These are phyloP conservation scores for Drosophila longiperda DNA, from an alignment of 2,888 invertebrate genomes.

Conservation along the genomic window DNA sequence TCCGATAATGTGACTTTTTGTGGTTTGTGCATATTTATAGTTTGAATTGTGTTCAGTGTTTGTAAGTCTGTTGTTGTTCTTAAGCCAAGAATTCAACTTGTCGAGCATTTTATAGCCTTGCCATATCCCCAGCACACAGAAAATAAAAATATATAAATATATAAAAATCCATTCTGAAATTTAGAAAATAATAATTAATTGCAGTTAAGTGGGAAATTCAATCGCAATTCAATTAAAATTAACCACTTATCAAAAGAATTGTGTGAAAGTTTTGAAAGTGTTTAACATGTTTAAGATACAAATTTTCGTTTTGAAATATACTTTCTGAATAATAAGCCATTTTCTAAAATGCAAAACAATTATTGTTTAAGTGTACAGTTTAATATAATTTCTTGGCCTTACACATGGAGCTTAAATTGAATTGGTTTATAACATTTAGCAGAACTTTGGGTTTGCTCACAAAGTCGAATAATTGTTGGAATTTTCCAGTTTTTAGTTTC, in stretches of 20 bases:
- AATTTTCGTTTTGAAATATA: too few relatives aligned
- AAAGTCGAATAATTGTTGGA: neutral
- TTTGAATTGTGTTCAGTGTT: constrained; percentile 59
- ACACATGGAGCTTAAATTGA: neutral
- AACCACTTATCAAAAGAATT: neutral
- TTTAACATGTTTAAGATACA: neutral
- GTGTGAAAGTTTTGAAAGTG: neutral
- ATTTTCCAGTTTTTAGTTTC: neutral
- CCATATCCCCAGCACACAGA: neutral
- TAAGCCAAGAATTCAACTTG: constrained; percentile 9
- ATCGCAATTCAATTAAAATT: neutral
- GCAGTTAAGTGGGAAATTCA: neutral
- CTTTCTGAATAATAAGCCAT: neutral
- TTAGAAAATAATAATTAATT: neutral
- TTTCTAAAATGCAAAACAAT: neutral
- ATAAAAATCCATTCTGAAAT: neutral
- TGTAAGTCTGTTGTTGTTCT: constrained; percentile 15
- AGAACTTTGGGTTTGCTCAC: neutral
- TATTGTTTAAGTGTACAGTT: neutral
- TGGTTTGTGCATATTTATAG: constrained; percentile 69
- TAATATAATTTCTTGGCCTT: neutral
- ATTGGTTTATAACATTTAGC: neutral
- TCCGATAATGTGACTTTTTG: constrained; percentile 48
- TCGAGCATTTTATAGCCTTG: constrained; percentile 30
- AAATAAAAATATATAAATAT: neutral